Conservation (phyloP, 1,140 invertebrate species). For the Drosophila sproati region DNA sequence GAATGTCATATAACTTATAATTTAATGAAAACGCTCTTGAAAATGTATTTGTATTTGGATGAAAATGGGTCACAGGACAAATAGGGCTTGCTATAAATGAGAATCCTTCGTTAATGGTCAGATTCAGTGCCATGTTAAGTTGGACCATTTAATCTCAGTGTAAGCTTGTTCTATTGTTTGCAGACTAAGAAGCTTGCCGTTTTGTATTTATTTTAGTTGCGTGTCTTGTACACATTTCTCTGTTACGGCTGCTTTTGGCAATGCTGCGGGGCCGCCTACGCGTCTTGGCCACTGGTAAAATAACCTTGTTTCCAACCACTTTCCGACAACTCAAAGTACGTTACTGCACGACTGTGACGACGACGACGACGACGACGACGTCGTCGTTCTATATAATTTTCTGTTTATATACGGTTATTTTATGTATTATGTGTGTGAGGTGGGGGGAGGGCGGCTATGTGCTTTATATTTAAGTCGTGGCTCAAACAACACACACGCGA, state of each 20-base stretch:
- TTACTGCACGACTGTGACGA: constrained; percentile 39
- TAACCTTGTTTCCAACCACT: constrained; percentile 80
- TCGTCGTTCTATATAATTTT: constrained; percentile 65
- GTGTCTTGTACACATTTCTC: constrained; percentile 73
- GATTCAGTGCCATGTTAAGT: background rate
- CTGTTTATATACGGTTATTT: constrained; percentile 21
- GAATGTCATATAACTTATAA: too few species aligned
- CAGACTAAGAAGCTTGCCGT: constrained; percentile 35
- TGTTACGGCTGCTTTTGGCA: constrained; percentile 29
- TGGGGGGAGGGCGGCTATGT: constrained; percentile 9
- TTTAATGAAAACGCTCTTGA: too few species aligned
- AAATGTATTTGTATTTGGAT: too few species aligned
- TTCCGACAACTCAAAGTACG: constrained; percentile 60
- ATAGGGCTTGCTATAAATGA: too few species aligned
- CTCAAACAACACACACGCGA: constrained; percentile 41
- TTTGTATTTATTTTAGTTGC: constrained; percentile 58
- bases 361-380: constrained; percentile 9
- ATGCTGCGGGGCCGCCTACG: constrained; percentile 25
- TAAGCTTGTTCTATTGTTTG: constrained; percentile 46
- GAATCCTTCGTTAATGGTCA: background rate
- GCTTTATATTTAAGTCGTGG: constrained; percentile 55
- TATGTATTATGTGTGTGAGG: constrained; percentile 23
- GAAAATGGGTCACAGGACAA: too few species aligned
- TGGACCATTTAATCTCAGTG: background rate
- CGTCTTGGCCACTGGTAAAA: constrained; percentile 38